phyloP scores from a whole-genome alignment of 2,888 invertebrate genomes.

The Himalopsyche japonica region DNA sequence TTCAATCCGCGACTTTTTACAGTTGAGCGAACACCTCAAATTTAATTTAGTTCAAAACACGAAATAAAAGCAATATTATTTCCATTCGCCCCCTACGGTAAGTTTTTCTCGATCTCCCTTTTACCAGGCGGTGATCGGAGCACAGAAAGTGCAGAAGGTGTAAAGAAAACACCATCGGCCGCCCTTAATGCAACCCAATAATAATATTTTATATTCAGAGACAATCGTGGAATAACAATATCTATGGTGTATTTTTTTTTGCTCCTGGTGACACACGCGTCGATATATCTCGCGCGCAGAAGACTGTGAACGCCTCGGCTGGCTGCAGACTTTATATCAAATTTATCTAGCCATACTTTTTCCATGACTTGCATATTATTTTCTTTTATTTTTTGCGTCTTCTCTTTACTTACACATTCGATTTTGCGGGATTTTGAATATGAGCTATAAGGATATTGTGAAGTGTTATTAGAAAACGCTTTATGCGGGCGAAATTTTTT shows the following conservation, averaged over 20 bases:
- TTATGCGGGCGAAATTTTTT: constrained; percentile 14
- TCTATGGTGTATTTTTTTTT: constrained; percentile 17
- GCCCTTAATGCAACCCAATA: constrained; percentile 42
- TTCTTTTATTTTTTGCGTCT: constrained; percentile 7
- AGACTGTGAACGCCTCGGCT: constrained; percentile 35
- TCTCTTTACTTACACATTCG: constrained; percentile 36
- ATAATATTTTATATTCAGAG: constrained; percentile 42
- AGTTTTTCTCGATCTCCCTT: constrained; percentile 47
- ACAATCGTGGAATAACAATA: constrained; percentile 42
- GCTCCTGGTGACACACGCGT: constrained; percentile 30
- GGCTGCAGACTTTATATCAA: constrained; percentile 37
- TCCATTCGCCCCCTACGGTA: constrained; percentile 18
- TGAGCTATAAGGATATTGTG: constrained; percentile 31
- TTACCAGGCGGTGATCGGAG: constrained; percentile 45
- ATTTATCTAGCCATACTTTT: constrained; percentile 40
- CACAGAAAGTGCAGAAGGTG: constrained; percentile 32
- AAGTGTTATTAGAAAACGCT: constrained; percentile 20
- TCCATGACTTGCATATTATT: constrained; percentile 39
- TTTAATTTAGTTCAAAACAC: constrained; percentile 10
- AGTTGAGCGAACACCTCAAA: not conserved
- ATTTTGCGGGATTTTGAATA: constrained; percentile 37
- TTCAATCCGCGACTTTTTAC: not conserved
- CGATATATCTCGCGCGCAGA: constrained; percentile 38
- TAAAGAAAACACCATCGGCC: constrained; percentile 40
- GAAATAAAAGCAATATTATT: constrained; percentile 36